phyloP scores from a whole-genome alignment of 2,888 invertebrate species.

The Eupithecia dodoneata region DNA sequence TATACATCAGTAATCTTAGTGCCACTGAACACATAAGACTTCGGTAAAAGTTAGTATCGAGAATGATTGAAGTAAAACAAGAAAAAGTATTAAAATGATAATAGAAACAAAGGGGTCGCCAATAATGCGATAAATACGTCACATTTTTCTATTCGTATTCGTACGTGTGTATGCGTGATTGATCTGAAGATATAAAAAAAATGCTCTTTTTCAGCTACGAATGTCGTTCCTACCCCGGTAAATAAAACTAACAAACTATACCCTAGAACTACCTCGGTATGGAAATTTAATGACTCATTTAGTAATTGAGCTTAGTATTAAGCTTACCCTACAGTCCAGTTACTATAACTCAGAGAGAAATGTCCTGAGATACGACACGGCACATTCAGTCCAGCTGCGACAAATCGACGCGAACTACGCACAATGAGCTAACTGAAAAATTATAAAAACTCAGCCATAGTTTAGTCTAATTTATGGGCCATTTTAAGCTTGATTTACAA shows the following conservation, averaged over 20 bases:
- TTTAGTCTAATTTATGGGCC: slow-evolving; percentile 72
- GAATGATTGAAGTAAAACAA: too few species aligned
- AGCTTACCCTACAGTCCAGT: not conserved
- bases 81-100: too few species aligned
- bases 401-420: slow-evolving; percentile 53
- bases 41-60: too few species aligned
- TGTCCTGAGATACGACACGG: not conserved
- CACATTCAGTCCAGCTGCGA: slow-evolving; percentile 50
- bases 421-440: slow-evolving; percentile 48
- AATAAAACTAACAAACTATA: not conserved
- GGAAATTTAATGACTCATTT: not conserved
- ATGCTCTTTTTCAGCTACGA: not conserved
- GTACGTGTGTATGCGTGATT: too few species aligned
- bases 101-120: too few species aligned
- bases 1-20: too few species aligned
- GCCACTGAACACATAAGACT: too few species aligned
- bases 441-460: slow-evolving; percentile 67
- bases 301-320: slow-evolving; percentile 3
- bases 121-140: too few species aligned
- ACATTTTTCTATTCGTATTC: too few species aligned
- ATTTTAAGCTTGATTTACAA: slow-evolving; percentile 65
- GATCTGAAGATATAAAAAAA: too few species aligned
- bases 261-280: not conserved
- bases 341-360: not conserved
- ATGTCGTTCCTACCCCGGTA: not conserved